Evolutionary conservation across 2,797 vertebrate species (phyloP).

Genomic region (Sebastes hubbsi): DNA sequence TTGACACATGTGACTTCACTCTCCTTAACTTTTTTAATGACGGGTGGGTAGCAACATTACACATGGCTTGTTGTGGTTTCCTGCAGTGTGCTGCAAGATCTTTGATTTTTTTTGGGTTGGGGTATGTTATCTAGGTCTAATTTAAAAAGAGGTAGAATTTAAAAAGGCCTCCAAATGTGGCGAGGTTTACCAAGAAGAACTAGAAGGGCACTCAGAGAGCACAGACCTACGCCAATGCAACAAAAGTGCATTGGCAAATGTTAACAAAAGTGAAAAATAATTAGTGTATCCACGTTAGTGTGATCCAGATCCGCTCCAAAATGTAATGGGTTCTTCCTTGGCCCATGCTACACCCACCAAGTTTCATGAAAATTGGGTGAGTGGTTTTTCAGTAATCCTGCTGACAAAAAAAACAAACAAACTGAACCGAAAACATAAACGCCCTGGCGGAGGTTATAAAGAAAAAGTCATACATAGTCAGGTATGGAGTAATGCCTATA

Average conservation of each 20-base stretch:
- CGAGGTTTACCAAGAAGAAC: neutral
- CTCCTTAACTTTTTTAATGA: neutral
- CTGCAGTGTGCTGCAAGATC: neutral
- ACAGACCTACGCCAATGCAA: fast-evolving
- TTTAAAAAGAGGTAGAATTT: neutral
- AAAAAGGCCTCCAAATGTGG: neutral
- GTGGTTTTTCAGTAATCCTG: fast-evolving
- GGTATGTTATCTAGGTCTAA: neutral
- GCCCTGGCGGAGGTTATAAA: neutral
- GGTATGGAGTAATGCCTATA: neutral
- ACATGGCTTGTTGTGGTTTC: neutral
- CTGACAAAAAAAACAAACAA: too few relatives aligned
- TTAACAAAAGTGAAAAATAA: too few relatives aligned
- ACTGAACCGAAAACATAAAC: too few relatives aligned
- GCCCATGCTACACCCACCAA: too few relatives aligned
- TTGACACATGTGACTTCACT: conserved; percentile 2
- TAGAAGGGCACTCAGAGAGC: too few relatives aligned
- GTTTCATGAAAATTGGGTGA: too few relatives aligned
- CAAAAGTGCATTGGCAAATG: too few relatives aligned
- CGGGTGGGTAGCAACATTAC: neutral
- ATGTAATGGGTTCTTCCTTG: fast-evolving
- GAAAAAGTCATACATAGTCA: neutral
- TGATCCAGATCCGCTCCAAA: too few relatives aligned
- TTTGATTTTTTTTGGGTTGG: neutral
- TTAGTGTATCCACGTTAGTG: too few relatives aligned